phyloP scores from a whole-genome alignment of 2,888 invertebrate species.

The Hesperia comma region DNA sequence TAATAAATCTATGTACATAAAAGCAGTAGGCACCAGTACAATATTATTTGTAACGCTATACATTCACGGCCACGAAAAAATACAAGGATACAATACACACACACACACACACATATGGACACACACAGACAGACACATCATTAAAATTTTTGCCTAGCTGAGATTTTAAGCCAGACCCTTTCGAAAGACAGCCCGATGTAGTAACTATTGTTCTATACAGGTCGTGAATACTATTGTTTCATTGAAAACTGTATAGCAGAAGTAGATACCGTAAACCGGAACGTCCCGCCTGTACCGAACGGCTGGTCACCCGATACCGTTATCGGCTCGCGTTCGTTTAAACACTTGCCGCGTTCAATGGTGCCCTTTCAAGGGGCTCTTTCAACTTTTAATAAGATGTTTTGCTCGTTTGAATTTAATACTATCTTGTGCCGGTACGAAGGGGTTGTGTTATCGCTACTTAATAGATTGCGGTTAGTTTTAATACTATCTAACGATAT shows the following conservation, averaged over 20 bases:
- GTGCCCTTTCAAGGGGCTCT: conserved; percentile 1
- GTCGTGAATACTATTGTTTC: background rate
- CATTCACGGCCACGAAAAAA: too few species aligned
- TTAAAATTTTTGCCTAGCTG: too few species aligned
- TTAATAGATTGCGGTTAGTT: background rate
- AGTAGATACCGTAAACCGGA: background rate
- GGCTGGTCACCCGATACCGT: conserved; percentile 4
- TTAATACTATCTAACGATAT: background rate
- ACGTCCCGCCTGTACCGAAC: background rate
- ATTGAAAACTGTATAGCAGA: background rate
- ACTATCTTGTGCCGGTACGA: background rate
- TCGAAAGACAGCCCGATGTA: too few species aligned
- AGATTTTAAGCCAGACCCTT: too few species aligned
- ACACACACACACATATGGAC: too few species aligned
- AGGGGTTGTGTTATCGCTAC: background rate
- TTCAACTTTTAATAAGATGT: conserved; percentile 13
- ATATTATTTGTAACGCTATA: too few species aligned
- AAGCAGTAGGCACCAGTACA: too few species aligned
- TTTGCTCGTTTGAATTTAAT: conserved; percentile 11
- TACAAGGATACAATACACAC: too few species aligned
- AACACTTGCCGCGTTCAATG: conserved; percentile 6
- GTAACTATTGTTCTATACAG: too few species aligned
- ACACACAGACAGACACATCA: too few species aligned
- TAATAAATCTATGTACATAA: too few species aligned
- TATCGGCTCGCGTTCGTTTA: conserved; percentile 4